phyloP scores from a whole-genome alignment of 2,888 invertebrate genomes.

The Iselma pallidipennis region DNA sequence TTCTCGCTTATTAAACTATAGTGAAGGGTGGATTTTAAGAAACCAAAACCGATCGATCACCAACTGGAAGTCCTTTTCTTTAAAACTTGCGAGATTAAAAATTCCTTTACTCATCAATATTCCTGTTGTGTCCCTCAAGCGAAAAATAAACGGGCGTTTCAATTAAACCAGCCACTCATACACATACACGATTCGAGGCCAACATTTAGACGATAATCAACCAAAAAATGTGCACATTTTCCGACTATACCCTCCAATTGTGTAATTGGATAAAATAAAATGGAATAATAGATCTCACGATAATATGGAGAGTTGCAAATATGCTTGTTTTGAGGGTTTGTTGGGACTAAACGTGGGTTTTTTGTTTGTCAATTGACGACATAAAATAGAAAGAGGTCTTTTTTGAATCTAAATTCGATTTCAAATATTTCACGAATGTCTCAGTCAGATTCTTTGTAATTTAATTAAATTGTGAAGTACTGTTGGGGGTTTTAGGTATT shows the following conservation, averaged over 20 bases:
- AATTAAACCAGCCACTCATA: not conserved
- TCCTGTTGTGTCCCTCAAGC: not conserved
- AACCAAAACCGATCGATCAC: not conserved
- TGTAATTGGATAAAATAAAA: not conserved
- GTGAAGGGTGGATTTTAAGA: not conserved
- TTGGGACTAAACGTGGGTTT: too few species aligned
- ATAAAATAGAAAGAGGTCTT: not conserved
- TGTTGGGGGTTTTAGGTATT: not conserved
- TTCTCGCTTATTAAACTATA: constrained; percentile 1
- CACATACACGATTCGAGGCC: not conserved
- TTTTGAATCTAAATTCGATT: not conserved
- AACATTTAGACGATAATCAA: not conserved
- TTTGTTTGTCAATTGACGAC: too few species aligned
- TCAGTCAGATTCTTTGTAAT: not conserved
- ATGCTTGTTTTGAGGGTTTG: not conserved
- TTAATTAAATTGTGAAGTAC: not conserved
- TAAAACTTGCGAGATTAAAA: not conserved
- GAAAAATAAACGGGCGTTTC: not conserved
- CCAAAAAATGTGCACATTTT: too few species aligned
- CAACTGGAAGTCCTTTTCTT: not conserved
- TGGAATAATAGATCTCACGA: not conserved
- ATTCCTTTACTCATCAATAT: not conserved
- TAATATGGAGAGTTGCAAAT: not conserved
- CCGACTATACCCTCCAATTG: not conserved
- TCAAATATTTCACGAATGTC: not conserved